Conservation (phyloP, 2,888 invertebrate genomes). For the Metacarcinus magister region DNA sequence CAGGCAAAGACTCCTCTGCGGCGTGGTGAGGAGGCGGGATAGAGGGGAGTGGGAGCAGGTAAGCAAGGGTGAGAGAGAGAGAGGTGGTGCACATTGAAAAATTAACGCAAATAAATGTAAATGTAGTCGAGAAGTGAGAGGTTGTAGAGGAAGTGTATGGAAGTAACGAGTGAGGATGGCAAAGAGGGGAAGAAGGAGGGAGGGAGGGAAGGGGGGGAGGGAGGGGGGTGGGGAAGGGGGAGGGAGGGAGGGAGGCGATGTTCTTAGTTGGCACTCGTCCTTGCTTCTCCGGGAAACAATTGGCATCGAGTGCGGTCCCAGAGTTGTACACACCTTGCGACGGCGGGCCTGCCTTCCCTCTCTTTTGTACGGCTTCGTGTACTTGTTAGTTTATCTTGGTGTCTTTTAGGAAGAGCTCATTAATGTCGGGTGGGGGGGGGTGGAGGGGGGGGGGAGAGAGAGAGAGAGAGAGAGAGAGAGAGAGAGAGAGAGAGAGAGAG, state of each 20-base stretch:
- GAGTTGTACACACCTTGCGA: conserved; percentile 50
- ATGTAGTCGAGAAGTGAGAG: not conserved
- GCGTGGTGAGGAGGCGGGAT: not conserved
- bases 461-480: not conserved
- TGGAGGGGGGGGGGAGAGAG: not conserved
- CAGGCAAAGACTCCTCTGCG: not conserved
- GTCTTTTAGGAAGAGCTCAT: not conserved
- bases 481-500: not conserved
- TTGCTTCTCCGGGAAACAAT: conserved; percentile 60
- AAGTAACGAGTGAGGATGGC: not conserved
- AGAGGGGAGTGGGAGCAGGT: not conserved
- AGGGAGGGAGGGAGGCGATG: conserved; percentile 23
- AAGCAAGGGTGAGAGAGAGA: not conserved
- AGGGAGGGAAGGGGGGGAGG: conserved; percentile 50
- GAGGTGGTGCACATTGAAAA: not conserved
- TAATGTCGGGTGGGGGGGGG: not conserved
- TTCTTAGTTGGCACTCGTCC: conserved; percentile 29
- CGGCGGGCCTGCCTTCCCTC: not conserved
- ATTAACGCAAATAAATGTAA: not conserved
- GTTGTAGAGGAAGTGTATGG: not conserved
- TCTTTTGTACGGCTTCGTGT: not conserved
- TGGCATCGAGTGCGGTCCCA: conserved; percentile 61
- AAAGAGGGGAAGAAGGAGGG: not conserved
- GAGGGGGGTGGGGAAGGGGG: not conserved
- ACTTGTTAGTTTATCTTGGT: not conserved